Evolutionary conservation across 2,113 vertebrate species (phyloP), one percentile per base, ranked within the genome.

Genomic region (human (Homo sapiens)): DNA sequence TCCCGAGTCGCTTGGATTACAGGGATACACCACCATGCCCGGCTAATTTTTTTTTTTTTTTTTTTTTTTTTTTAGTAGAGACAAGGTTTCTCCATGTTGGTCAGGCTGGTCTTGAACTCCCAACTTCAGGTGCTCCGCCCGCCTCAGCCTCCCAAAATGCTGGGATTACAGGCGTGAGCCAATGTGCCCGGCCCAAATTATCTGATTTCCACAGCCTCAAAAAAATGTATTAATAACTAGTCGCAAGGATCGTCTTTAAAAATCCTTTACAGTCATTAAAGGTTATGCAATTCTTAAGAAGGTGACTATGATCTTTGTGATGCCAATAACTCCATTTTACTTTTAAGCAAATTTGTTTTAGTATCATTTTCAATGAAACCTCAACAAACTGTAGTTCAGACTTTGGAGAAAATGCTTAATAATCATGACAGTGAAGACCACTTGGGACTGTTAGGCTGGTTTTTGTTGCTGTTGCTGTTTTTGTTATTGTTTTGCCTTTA

Each of bases 271-370:
- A 50, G 45, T 75, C 80, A 81, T 68, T 81, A 68, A 81, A 38
- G 22, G n/a, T 48, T 57, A 66, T 57, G 61, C 6, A 78, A 27
- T 30, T 90, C 43, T 48, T 85, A 64, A 85, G 32, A 89, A 32
- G n/a, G 38, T 50, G 40, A 73, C 57, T 40, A 72, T 23, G 4
- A 82, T 68, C 73, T 94, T 38, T 59, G 57, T 72, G 30, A 78
- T 32, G 27, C 52, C 90, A 78, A 14, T 84, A 73, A 95, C 82
- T 83, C 25, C 43, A 91, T 16, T 27, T 90, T 59, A 88, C 43
- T 90, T 90, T 97, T 81, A 93, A 81, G 88, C 17, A 66, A 84
- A 90, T 48, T 73, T 89, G 38, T 84, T 93, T 94, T 79, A 16
- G n/a, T 86, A 55, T 96, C 17, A 90, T 80, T 86, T 89, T 94